Evolutionary conservation across 2,113 vertebrate genomes (phyloP).

Genomic region (Myotis brandtii): DNA sequence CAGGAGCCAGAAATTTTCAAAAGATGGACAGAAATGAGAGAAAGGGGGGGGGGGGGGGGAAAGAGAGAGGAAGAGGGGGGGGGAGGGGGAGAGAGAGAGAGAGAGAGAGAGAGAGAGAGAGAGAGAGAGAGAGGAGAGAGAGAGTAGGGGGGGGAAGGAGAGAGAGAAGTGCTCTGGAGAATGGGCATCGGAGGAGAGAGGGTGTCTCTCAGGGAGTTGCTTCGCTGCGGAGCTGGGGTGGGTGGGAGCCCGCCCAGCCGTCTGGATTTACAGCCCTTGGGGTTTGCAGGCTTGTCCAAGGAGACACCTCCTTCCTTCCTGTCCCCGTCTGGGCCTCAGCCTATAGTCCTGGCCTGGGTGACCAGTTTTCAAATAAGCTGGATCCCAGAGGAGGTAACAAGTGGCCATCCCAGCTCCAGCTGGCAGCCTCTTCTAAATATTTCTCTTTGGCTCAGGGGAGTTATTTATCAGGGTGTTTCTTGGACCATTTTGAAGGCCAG

Average conservation of each 20-base stretch:
- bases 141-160: neutral
- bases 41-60: too few species aligned
- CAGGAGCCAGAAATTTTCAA: neutral
- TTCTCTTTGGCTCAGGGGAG: neutral
- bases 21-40: neutral
- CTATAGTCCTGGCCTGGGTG: neutral
- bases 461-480: conserved; percentile 24
- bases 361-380: conserved; percentile 40
- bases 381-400: conserved; percentile 19
- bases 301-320: neutral
- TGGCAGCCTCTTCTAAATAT: conserved; percentile 12
- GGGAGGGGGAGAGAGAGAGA: too few species aligned
- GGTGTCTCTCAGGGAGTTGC: rapidly evolving
- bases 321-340: neutral
- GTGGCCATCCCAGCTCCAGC: neutral
- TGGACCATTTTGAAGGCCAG: conserved; percentile 13
- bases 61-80: too few species aligned
- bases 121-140: neutral
- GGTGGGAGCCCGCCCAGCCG: neutral
- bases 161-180: neutral
- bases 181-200: neutral
- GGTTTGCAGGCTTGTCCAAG: neutral
- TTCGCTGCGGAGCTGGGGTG: rapidly evolving
- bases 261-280: neutral
- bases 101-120: neutral